These are phyloP conservation scores for Meloidogyne floridensis DNA, from an alignment of 1,140 invertebrate genomes.

Conservation along the genomic window DNA sequence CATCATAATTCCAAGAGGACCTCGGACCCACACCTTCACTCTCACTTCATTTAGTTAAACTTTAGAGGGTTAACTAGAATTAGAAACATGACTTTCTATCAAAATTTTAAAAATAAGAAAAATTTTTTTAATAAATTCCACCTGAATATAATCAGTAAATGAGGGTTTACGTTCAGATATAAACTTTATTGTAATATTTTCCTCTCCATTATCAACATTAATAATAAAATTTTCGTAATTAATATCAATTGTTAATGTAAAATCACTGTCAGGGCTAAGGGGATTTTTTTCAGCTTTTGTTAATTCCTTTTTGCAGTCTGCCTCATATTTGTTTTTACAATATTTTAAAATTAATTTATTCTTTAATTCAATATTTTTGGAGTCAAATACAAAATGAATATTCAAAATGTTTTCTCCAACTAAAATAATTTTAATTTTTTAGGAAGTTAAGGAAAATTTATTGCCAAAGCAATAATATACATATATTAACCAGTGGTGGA, in stretches of 20 bases:
- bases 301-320: not conserved
- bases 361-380: not conserved
- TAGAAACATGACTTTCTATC: not conserved
- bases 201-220: not conserved
- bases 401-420: not conserved
- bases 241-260: not conserved
- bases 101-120: not conserved
- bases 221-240: not conserved
- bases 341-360: slow-evolving; percentile 7
- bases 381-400: not conserved
- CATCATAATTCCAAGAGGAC: too few relatives aligned
- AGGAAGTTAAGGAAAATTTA: too few relatives aligned
- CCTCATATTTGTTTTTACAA: not conserved
- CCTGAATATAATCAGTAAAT: not conserved
- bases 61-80: too few relatives aligned
- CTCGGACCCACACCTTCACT: too few relatives aligned
- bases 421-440: not conserved
- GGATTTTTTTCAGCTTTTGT: not conserved
- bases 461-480: too few relatives aligned
- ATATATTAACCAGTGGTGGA: too few relatives aligned
- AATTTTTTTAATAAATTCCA: not conserved
- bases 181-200: not conserved
- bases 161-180: not conserved
- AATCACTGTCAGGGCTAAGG: not conserved
- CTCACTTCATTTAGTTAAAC: too few relatives aligned